Evolutionary conservation across 2,113 vertebrate genomes (phyloP), one percentile per base, ranked within the genome.

Genomic region (Hippocampus guttulatus): DNA sequence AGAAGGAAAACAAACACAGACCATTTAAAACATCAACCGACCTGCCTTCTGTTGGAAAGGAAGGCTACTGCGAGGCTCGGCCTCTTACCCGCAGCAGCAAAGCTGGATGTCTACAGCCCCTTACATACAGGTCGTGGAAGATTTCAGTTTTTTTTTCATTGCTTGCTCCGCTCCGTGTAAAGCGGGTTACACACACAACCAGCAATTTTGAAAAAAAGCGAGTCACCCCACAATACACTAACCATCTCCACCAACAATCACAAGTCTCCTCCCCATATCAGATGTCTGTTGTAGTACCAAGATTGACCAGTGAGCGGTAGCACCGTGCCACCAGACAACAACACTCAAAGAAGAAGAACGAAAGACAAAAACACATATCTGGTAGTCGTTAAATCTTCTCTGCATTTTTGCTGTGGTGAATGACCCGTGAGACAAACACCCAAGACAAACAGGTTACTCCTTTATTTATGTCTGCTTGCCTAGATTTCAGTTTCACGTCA

Each of bases 1-100:
- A 61, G 66, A 85, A 89, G 88, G 86, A 91, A 88, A 91, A 90
- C 84, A 92, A 91, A 91, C 87, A 92, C 40, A 67, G 73, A 69
- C 84, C 75, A 80, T 86, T 90, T 86, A 84, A 51, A 90, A 89
- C 87, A 91, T 91, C 87, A 87, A 85, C 82, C 77, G 83, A 85
- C 80, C 77, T 69, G 80, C 82, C 88, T 87, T 72, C 76, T 84
- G 85, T 90, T 89, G 85, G 84, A 89, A 73, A 51, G 55, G 68
- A 74, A 52, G 70, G 85, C 75, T 77, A 69, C 79, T 67, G 75
- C 78, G 15, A 68, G 10, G 74, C 76, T 74, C 15, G 20, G 75
- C 71, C 70, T 61, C 58, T 60, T 60, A 30, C 15, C 33, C 27
- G 27, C 30, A 52, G 18, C 18, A 25, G 67, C 49, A 6, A 55